Conservation (phyloP, 2,113 vertebrate genomes). For the Azemiops feae region DNA sequence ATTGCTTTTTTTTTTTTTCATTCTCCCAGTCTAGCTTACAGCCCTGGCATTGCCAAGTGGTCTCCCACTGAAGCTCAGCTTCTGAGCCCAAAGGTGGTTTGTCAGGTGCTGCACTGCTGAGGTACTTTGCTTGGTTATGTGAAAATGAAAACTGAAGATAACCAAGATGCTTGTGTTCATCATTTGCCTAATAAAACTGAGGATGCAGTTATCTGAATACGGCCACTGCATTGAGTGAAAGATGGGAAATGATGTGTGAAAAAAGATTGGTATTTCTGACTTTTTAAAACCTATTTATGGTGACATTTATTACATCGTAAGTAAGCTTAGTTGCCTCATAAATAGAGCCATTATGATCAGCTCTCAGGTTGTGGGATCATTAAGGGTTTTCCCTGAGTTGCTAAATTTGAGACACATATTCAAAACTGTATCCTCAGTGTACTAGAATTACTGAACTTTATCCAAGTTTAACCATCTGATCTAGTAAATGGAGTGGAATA, state of each 20-base stretch:
- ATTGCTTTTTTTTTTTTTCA: not conserved
- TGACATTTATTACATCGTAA: not conserved
- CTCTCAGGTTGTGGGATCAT: not conserved
- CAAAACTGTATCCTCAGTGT: not conserved
- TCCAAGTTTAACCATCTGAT: not conserved
- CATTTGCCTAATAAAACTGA: not conserved
- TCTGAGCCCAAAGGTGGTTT: not conserved
- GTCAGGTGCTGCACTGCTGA: not conserved
- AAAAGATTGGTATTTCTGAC: not conserved
- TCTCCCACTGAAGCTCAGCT: not conserved
- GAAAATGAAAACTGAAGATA: not conserved
- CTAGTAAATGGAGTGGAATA: not conserved
- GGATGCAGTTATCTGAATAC: not conserved
- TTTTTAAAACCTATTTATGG: not conserved
- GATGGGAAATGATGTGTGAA: not conserved
- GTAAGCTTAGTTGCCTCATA: not conserved
- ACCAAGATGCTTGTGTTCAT: not conserved
- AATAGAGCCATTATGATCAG: not conserved
- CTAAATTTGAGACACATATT: not conserved
- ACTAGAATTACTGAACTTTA: not conserved
- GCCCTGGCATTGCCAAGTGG: not conserved
- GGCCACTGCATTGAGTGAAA: not conserved
- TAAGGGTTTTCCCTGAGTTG: not conserved
- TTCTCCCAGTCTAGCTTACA: not conserved
- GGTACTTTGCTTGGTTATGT: not conserved